Evolutionary conservation across 2,888 invertebrate genomes (phyloP).

Genomic region (Chirona hameri): DNA sequence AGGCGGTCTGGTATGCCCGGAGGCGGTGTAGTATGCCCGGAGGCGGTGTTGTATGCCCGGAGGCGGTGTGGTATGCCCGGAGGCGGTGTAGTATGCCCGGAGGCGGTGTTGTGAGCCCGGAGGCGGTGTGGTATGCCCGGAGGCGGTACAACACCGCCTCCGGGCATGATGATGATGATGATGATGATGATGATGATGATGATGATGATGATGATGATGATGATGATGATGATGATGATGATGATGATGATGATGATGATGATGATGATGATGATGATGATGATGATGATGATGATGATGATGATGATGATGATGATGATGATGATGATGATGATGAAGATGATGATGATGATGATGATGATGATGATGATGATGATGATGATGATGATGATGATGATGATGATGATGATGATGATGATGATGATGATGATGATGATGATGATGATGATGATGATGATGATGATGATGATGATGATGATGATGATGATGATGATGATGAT

Average conservation of each 20-base stretch:
- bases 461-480: not conserved
- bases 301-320: conserved; percentile 24
- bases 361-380: not conserved
- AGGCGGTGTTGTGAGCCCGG: too few relatives aligned
- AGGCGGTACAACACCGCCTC: too few relatives aligned
- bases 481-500: not conserved
- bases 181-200: conserved; percentile 31
- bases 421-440: not conserved
- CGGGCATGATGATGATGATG: conserved; percentile 22
- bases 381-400: not conserved
- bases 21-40: too few relatives aligned
- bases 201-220: conserved; percentile 22
- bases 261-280: conserved; percentile 31
- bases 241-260: conserved; percentile 2
- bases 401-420: not conserved
- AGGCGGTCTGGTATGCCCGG: too few relatives aligned
- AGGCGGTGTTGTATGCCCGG: too few relatives aligned
- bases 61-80: too few relatives aligned
- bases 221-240: too few relatives aligned
- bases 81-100: too few relatives aligned
- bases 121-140: too few relatives aligned
- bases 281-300: conserved; percentile 26
- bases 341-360: not conserved
- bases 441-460: not conserved
- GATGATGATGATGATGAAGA: not conserved